Conservation (phyloP, 2,113 vertebrate genomes). For the Epinephelus moara region DNA sequence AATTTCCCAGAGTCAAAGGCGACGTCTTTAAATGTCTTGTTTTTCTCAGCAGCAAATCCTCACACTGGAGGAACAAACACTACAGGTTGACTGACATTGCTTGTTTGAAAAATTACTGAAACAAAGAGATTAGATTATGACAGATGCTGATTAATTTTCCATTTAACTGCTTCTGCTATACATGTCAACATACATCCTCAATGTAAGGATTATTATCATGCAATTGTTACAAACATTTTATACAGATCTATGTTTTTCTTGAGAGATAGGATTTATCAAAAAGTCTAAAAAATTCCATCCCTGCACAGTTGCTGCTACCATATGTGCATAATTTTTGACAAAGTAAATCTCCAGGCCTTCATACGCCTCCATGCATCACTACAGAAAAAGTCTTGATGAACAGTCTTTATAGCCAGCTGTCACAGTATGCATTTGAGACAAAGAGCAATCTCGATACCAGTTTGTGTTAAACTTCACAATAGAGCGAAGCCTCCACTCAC, state of each 20-base stretch:
- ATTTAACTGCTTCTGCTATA: background rate
- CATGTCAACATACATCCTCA: background rate
- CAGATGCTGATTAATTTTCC: background rate
- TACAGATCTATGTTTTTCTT: background rate
- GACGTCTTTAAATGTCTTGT: background rate
- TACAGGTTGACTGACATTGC: background rate
- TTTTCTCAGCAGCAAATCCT: background rate
- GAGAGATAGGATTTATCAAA: background rate
- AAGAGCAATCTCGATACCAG: constrained; percentile 44
- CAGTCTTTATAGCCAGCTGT: constrained; percentile 54
- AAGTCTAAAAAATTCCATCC: background rate
- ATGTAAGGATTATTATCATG: background rate
- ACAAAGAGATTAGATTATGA: background rate
- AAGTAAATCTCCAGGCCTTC: constrained; percentile 29
- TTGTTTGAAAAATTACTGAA: background rate
- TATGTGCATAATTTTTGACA: constrained; percentile 33
- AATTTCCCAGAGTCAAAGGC: background rate
- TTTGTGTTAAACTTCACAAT: constrained; percentile 41
- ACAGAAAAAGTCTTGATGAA: constrained; percentile 44
- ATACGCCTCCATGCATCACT: constrained; percentile 38
- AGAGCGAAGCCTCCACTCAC: constrained; percentile 17
- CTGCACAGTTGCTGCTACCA: constrained; percentile 23
- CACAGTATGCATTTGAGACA: constrained; percentile 44
- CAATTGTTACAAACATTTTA: background rate
- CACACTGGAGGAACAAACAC: background rate